Percentiles rank a stretch among this genome's conserved stretches.
These are phyloP conservation scores for Drosophila repletoides DNA, from an alignment of 1,140 invertebrate genomes.

Conservation along the genomic window DNA sequence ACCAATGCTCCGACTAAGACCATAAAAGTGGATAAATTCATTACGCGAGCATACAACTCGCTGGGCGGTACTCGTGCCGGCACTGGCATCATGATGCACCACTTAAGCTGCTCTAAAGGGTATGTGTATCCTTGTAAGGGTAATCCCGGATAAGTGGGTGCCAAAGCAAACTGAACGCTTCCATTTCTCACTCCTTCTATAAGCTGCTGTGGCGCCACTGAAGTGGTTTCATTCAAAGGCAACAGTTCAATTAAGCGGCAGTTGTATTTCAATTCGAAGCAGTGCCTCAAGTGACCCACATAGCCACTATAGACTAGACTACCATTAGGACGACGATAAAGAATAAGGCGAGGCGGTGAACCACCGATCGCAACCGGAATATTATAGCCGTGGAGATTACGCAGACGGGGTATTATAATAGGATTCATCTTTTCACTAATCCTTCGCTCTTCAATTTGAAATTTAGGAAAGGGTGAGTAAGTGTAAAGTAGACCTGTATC, in stretches of 20 bases:
- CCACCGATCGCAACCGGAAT: slow-evolving; percentile 54
- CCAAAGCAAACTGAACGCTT: slow-evolving; percentile 48
- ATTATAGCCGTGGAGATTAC: slow-evolving; percentile 46
- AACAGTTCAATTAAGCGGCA: slow-evolving; percentile 36
- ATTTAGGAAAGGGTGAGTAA: slow-evolving; percentile 56
- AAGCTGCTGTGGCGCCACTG: slow-evolving; percentile 24
- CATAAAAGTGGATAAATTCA: slow-evolving; percentile 34
- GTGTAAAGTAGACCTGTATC: slow-evolving; percentile 40
- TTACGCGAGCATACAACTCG: slow-evolving; percentile 54
- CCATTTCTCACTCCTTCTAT: slow-evolving; percentile 50
- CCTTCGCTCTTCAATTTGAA: slow-evolving; percentile 37
- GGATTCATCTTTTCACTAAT: neutral
- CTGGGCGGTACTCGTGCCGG: slow-evolving; percentile 44
- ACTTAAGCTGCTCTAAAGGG: slow-evolving; percentile 60
- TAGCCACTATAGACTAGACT: slow-evolving; percentile 32
- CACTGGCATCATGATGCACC: slow-evolving; percentile 68
- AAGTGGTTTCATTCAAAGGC: slow-evolving; percentile 10
- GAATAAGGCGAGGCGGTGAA: slow-evolving; percentile 58
- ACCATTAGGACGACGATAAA: slow-evolving; percentile 28
- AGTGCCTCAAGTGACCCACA: slow-evolving; percentile 53
- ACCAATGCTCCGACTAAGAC: slow-evolving; percentile 20
- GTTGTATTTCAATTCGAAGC: slow-evolving; percentile 54
- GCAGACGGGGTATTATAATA: slow-evolving; percentile 18
- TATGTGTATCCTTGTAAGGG: slow-evolving; percentile 44
- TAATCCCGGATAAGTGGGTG: slow-evolving; percentile 12